phyloP scores from a whole-genome alignment of 2,797 vertebrate genomes.

The Gastrophryne carolinensis region DNA sequence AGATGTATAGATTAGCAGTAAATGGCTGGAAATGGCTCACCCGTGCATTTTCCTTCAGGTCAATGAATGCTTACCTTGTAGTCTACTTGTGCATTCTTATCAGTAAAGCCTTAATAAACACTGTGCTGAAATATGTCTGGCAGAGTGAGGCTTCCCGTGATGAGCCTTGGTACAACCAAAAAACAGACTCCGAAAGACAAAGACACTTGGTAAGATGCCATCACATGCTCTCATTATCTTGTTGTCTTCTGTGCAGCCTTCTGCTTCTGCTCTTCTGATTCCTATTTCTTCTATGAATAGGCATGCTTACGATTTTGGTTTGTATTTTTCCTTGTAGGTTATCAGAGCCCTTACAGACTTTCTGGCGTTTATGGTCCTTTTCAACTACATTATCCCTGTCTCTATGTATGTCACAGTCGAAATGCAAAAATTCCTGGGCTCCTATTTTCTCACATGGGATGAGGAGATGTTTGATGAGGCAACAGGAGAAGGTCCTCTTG shows the following conservation, averaged over 20 bases:
- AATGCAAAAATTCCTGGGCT: constrained; percentile 98
- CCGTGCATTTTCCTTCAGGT: constrained; percentile 67
- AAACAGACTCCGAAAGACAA: constrained; percentile 82
- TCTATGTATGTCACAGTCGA: constrained; percentile 98
- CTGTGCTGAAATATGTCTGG: constrained; percentile 87
- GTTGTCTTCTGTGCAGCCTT: not conserved
- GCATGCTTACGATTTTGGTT: no score
- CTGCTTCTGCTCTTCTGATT: not conserved
- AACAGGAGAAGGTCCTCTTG: constrained; percentile 84
- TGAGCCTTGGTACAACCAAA: constrained; percentile 91
- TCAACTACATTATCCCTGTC: constrained; percentile 98
- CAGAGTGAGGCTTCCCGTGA: constrained; percentile 84
- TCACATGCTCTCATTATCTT: not conserved
- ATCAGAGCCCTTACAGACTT: constrained; percentile 93
- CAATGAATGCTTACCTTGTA: constrained; percentile 92
- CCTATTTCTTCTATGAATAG: not conserved
- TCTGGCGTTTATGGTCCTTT: constrained; percentile 96
- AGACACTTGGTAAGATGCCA: constrained; percentile 77
- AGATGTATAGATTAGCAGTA: not conserved
- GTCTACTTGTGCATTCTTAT: constrained; percentile 96
- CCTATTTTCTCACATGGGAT: constrained; percentile 96
- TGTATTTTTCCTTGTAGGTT: constrained; percentile 68
- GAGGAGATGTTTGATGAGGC: constrained; percentile 93
- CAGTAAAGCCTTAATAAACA: constrained; percentile 91
- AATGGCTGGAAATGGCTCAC: not conserved